A percentile compares a stretch with the other conserved stretches of the same genome.
phyloP scores from a whole-genome alignment of 2,888 invertebrate genomes.

The Conistra vaccinii region DNA sequence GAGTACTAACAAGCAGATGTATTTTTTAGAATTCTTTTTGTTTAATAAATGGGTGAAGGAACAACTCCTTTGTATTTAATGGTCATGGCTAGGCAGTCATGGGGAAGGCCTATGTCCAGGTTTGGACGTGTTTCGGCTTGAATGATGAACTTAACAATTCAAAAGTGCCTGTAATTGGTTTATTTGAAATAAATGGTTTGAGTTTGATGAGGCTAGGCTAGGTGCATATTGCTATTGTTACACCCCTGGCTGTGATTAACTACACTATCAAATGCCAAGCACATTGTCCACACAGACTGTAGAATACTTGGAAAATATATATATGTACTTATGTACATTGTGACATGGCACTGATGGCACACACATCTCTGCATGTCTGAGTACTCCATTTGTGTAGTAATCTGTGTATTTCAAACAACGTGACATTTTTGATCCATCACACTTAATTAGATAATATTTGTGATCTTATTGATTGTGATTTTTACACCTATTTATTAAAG shows the following conservation, averaged over 20 bases:
- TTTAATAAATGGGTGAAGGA: background rate
- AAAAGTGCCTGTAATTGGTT: no score
- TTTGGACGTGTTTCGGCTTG: background rate
- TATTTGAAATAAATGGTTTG: no score
- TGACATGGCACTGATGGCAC: background rate
- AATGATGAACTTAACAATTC: no score
- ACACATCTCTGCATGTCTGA: background rate
- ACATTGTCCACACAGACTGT: background rate
- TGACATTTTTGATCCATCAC: constrained; percentile 38
- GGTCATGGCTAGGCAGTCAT: background rate
- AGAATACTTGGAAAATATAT: background rate
- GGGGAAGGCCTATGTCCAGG: background rate
- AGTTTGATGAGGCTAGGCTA: background rate
- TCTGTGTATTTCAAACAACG: background rate
- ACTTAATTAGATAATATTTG: constrained; percentile 50
- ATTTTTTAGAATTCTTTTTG: background rate
- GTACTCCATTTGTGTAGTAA: constrained; percentile 34
- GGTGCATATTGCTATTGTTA: background rate
- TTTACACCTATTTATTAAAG: constrained; percentile 56
- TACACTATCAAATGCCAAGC: background rate
- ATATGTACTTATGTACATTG: no score
- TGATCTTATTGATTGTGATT: constrained; percentile 67
- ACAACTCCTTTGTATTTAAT: background rate
- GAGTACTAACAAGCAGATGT: constrained; percentile 11
- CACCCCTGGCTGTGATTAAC: background rate